Conservation (phyloP, 1,140 invertebrate genomes). For the Gonatopus flavifemur region DNA sequence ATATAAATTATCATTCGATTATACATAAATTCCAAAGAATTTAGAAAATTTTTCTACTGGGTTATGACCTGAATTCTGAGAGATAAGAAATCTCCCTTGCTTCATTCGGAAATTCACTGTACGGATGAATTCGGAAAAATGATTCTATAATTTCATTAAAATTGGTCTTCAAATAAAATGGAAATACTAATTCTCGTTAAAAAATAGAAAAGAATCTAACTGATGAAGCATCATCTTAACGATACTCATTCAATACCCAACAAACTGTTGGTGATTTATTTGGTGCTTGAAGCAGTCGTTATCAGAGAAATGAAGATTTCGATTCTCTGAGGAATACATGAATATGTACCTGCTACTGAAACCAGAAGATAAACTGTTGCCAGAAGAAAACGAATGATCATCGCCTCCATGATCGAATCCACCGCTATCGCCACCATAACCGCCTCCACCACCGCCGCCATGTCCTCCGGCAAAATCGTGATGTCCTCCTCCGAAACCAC, state of each 20-base stretch:
- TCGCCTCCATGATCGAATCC: constrained; percentile 15
- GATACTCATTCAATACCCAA: not conserved
- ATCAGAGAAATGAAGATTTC: too few species aligned
- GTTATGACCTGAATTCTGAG: too few species aligned
- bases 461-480: too few species aligned
- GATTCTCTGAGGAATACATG: not conserved
- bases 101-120: too few species aligned
- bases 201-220: not conserved
- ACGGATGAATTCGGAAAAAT: too few species aligned
- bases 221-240: not conserved
- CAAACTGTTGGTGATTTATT: too few species aligned
- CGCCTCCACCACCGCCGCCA: constrained; percentile 12
- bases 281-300: too few species aligned
- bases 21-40: not conserved
- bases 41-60: not conserved
- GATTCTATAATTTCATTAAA: too few species aligned
- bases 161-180: too few species aligned
- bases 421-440: constrained; percentile 8
- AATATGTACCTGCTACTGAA: constrained; percentile 35
- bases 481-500: constrained; percentile 16
- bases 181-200: not conserved
- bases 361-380: constrained; percentile 28
- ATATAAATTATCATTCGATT: too few species aligned
- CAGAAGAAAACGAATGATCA: constrained; percentile 21
- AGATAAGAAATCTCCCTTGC: too few species aligned